Evolutionary conservation across 2,888 invertebrate species (phyloP), one percentile per base, ranked within the genome.

Genomic region (Gandaritis pyraliata): DNA sequence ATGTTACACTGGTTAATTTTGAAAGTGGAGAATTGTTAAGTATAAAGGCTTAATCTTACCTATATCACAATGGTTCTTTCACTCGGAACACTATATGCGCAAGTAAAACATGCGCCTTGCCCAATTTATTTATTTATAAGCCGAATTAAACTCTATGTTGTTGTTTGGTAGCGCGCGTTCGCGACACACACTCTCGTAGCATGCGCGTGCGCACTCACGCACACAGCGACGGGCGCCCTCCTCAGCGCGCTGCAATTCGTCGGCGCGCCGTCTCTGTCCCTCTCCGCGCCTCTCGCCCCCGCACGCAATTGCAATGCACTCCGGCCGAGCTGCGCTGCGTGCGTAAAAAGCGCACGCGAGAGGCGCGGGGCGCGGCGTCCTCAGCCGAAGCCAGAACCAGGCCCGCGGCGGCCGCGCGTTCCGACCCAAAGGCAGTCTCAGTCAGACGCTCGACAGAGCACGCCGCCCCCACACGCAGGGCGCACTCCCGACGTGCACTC

Each of bases 341-440:
- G 91, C 90, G 90, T 90, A 91, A 90, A 91, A 91, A 91, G 90
- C 92, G 92, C 92, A 92, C 88, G 88, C 88, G 83, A 85, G 87
- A 85, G 82, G 86, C 61, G 88, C 81, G 87, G 85, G 86, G 85
- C 73, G 79, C 72, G 77, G 50, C 62, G 82, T 75, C 77, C 70
- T 77, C 73, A 72, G 78, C 76, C 80, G 79, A 78, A 72, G 81
- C 75, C 73, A 51, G 71, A 29, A 13, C 47, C 16, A 74, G 23
- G 47, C 13, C 76, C 71, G 77, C 80, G 77, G 77, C 80, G 77
- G 80, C 78, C 80, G 82, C 76, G 76, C 80, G 43, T 23, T 23
- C 16, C 81, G 78, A 71, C 73, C 71, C 72, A 71, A 63, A 65
- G 65, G 63, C 91, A 92, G 91, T 92, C 90, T 81, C 78, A 78